Conservation (phyloP, 35 echinoderm and acorn worm species). For the Heliocidaris tuberculata region DNA sequence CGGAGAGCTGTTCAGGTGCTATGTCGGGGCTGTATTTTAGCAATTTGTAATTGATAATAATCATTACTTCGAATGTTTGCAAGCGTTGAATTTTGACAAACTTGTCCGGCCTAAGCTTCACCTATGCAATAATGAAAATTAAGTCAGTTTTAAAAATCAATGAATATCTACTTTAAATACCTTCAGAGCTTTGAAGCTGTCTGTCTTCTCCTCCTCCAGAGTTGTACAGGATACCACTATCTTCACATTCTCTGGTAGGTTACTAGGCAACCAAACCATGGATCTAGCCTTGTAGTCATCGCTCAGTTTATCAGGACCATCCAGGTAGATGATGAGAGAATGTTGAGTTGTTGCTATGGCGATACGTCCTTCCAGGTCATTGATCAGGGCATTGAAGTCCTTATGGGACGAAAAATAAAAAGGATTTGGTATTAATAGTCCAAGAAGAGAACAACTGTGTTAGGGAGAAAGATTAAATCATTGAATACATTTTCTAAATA, state of each 20-base stretch:
- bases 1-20: too few species aligned
- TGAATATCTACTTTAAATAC: slow-evolving; percentile 1
- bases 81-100: too few species aligned
- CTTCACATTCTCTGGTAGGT: slow-evolving; percentile 73
- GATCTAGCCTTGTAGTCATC: slow-evolving; percentile 47
- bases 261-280: slow-evolving; percentile 72
- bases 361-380: slow-evolving; percentile 79
- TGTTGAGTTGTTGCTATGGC: slow-evolving; percentile 43
- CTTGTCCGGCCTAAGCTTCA: too few species aligned
- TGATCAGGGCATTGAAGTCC: slow-evolving; percentile 83
- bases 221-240: slow-evolving; percentile 68
- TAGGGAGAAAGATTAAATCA: background rate
- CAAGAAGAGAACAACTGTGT: background rate
- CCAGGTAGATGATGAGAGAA: slow-evolving; percentile 80
- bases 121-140: too few species aligned
- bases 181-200: slow-evolving; percentile 67
- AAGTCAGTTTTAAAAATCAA: too few species aligned
- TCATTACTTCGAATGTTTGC: too few species aligned
- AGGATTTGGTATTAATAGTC: background rate
- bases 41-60: too few species aligned
- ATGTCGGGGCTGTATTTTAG: too few species aligned
- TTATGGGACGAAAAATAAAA: slow-evolving; percentile 36
- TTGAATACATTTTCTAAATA: background rate
- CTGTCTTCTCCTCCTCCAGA: slow-evolving; percentile 47
- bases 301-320: slow-evolving; percentile 73